Base-by-base conservation (phyloP, 1,140 invertebrate genomes). In the Marisa cornuarietis region DNA sequence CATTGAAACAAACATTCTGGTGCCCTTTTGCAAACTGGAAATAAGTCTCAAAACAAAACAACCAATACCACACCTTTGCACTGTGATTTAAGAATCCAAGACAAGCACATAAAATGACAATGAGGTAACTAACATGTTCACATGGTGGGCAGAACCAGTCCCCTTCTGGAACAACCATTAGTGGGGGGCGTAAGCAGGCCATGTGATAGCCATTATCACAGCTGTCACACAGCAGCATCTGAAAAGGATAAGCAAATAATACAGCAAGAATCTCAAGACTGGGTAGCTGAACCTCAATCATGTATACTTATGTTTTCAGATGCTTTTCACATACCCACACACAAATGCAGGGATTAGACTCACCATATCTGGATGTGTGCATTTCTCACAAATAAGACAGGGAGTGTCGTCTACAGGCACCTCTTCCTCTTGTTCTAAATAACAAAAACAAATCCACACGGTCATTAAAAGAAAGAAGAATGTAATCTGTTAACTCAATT, bases 71-170 rank as follows among this genome's bases (percentile, higher is more conserved):
- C 31, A 42, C 31, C 31, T 42, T n/a, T 42, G 13, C 61, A 77
- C 51, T 22, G 49, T 42, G 22, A 11, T 31, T 7, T 14, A 24
- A 16, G 71, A 31, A 73, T 49, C 51, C 26, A 16, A 31, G 24
- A 31, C 26, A 73, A 42, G 49, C 16, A n/a, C 49, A 73, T 22
- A 31, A 24, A 49, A 22, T 16, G 2, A 42, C 54, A 58, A 58
- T 58, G 16, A 9, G 16, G 54, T 58, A 58, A 88, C 92, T 91
- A 86, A 93, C 93, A 90, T 98, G 97, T 90, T 97, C 95, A 92
- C 98, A 99, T 0, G 96, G 96, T 69, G 97, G 97, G 91, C 98
- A 99, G 90, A 94, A 97, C 98, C 98, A 99, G 88, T 98, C 96
- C 31, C 97, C 97, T 88, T 98, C 96, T 10, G 98, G 98, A 86